These are phyloP conservation scores for Neotoxoptera formosana DNA, from an alignment of 1,140 invertebrate species.

Conservation along the genomic window DNA sequence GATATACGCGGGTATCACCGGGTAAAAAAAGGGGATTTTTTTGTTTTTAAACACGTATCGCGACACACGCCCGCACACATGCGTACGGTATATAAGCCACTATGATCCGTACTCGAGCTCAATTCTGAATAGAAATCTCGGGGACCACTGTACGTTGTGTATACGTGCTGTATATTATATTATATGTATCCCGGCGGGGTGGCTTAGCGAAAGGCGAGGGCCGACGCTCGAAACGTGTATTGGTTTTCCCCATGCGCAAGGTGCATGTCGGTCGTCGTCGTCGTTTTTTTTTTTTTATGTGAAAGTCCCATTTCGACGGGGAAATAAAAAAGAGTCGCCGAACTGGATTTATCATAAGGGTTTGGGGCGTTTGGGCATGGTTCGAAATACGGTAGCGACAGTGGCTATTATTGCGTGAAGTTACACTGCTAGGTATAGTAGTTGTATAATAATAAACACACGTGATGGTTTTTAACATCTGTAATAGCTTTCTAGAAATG, in stretches of 20 bases:
- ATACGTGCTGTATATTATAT: not conserved
- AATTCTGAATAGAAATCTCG: constrained; percentile 11
- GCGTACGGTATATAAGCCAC: not conserved
- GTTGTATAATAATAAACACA: no score
- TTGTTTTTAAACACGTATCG: not conserved
- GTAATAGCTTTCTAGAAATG: no score
- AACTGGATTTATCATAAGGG: not conserved
- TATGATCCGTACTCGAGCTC: not conserved
- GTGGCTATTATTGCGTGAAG: no score
- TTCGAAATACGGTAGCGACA: not conserved
- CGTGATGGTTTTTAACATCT: no score
- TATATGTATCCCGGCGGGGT: not conserved
- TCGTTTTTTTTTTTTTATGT: not conserved
- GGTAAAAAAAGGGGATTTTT: constrained; percentile 1
- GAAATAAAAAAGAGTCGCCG: not conserved
- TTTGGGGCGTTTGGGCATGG: not conserved
- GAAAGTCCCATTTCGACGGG: not conserved
- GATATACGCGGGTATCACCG: not conserved
- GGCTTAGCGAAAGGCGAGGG: not conserved
- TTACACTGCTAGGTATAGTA: no score
- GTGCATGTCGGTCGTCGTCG: not conserved
- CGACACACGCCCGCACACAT: not conserved
- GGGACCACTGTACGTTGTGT: not conserved
- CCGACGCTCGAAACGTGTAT: not conserved
- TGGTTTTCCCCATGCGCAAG: not conserved